Conservation (phyloP, 2,888 invertebrate species). For the Dryomyza anilis region DNA sequence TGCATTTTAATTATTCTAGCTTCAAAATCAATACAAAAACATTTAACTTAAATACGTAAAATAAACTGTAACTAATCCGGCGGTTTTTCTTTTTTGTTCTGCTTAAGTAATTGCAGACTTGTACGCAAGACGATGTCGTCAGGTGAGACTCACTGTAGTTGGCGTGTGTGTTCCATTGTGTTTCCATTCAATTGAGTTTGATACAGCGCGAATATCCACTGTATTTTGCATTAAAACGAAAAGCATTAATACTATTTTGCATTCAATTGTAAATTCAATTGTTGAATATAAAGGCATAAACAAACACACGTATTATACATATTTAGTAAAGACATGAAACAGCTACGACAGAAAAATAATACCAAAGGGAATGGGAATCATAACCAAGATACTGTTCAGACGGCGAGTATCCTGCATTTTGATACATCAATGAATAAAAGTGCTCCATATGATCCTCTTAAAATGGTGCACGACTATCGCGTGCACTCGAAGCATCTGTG, state of each 20-base stretch:
- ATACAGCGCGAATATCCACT: conserved; percentile 22
- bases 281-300: conserved; percentile 8
- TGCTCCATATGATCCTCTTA: conserved; percentile 23
- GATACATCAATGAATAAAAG: conserved; percentile 12
- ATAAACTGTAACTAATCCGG: conserved; percentile 56
- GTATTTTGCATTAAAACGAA: conserved; percentile 18
- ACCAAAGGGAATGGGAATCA: conserved; percentile 11
- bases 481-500: conserved; percentile 1
- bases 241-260: conserved; percentile 10
- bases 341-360: conserved; percentile 14
- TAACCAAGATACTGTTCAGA: conserved; percentile 18
- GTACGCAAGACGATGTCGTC: conserved; percentile 57
- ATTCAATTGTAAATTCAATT: conserved; percentile 18
- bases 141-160: conserved; percentile 46
- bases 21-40: conserved; percentile 8
- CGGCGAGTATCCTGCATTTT: conserved; percentile 26
- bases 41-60: conserved; percentile 20
- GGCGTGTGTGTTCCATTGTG: conserved; percentile 25
- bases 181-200: conserved; percentile 23
- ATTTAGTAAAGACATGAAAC: conserved; percentile 4
- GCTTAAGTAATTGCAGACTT: conserved; percentile 62
- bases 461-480: background rate
- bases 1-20: conserved; percentile 24
- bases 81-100: conserved; percentile 60
- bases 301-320: background rate